Base-by-base conservation (phyloP, 2,888 invertebrate species). In the Minunthozetes semirufus region DNA sequence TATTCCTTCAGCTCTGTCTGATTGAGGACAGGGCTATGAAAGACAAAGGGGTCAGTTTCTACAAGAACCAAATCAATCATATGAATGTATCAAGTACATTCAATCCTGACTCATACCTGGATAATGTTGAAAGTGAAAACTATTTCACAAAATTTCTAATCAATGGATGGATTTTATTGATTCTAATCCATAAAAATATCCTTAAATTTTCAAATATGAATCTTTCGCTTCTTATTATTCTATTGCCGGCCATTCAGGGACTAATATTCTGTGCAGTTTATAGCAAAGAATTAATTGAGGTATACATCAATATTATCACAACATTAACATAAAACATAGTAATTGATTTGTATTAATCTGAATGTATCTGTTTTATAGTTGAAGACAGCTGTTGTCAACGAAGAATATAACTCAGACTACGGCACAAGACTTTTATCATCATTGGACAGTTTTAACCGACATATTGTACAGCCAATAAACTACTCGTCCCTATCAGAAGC, bases 221-320 rank as follows among this genome's bases (percentile, higher is more conserved):
- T 38, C 46, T 74, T 0, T 70, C 33, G 11, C 48, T 46, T n/a
- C 15, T 74, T 8, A n/a, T 74, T 22, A n/a, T 74, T 6, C 70
- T 74, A 22, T 74, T 68, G 19, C 74, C 74, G 9, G 68, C 56
- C 27, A 70, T 74, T 29, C 68, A 68, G 33, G 70, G 68, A 68
- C 22, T 74, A 13, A 27, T 74, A 13, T 46, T 74, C 68, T 74
- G 74, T 70, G 29, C 70, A 15, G 70, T 56, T 13, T 74, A 68
- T 68, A 48, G 50, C 22, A 48, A 70, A 6, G 70, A 74, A n/a
- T 48, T 22, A n/a, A 50, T 74, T 27, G 11, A 19, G 8, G 71
- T 74, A 70, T 15, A 46, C 70, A 8, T 19, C n/a, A 25, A 3
- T 70, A 22, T 13, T 4, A 29, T 59, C 2, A 11, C 25, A 29